Evolutionary conservation across 2,888 invertebrate genomes (phyloP), one percentile per base, ranked within the genome.

Genomic region (Leptogaster cylindrica): DNA sequence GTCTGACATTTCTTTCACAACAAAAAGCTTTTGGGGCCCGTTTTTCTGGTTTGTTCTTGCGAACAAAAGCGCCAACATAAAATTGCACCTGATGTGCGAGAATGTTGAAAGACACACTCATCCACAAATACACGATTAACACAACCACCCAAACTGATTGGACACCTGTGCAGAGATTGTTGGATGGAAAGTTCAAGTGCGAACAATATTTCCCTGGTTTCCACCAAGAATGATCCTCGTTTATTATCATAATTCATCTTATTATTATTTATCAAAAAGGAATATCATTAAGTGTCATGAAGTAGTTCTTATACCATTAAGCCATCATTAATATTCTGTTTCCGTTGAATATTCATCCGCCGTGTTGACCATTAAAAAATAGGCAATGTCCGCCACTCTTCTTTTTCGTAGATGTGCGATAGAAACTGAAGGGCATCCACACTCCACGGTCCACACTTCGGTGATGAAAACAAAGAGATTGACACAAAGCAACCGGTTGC

Each of bases 301-400:
- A 28, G 61, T 18, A 61, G 20, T 28, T 61, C 61, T 61, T 61
- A n/a, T n/a, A 61, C 61, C 61, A 61, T 61, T 61, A 61, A 61
- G 44, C 28, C 44, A 44, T 61, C 61, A 61, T 61, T 61, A 61
- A 61, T 61, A 61, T 61, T 61, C 61, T 33, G 48, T 25, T 65
- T 65, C 65, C 65, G 65, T 27, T 65, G 33, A 33, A 65, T 65
- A 65, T 65, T 65, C 65, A 65, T 65, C 65, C 65, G 65, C 25
- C 27, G 50, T 55, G 55, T 18, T 61, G 61, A 61, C 61, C 23
- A 27, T 41, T 44, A 41, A 61, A n/a, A 61, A 61, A 61, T 61
- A 61, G 61, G 61, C 44, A 61, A 61, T 44, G 44, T 61, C 61
- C 61, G 55, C 36, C 46, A 46, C 20, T 20, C n/a, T 46, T 20